Evolutionary conservation across 2,888 invertebrate species (phyloP).

Genomic region (Epirrita christyi): DNA sequence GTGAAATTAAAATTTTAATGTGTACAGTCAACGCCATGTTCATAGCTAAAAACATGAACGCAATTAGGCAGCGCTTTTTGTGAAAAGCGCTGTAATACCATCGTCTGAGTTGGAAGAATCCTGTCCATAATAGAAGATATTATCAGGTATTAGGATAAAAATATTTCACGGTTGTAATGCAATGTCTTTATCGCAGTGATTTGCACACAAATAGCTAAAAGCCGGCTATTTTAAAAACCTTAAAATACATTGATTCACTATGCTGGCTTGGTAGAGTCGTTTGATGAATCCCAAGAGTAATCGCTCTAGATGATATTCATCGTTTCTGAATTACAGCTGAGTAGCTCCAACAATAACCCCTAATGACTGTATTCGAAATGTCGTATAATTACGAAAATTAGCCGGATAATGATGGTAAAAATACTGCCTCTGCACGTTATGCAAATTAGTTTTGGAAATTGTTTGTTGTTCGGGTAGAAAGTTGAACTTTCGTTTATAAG

Average conservation of each 20-base stretch:
- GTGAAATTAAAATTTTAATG: conserved; percentile 12
- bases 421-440: conserved; percentile 50
- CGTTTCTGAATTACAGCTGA: not conserved
- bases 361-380: conserved; percentile 51
- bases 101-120: too few species aligned
- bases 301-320: not conserved
- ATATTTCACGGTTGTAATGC: too few species aligned
- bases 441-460: conserved; percentile 47
- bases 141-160: too few species aligned
- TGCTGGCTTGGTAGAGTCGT: too few species aligned
- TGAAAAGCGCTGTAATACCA: too few species aligned
- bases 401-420: conserved; percentile 47
- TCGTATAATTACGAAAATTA: conserved; percentile 51
- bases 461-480: conserved; percentile 19
- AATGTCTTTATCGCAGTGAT: too few species aligned
- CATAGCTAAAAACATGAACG: not conserved
- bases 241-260: too few species aligned
- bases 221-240: too few species aligned
- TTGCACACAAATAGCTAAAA: too few species aligned
- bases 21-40: not conserved
- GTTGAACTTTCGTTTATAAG: conserved; percentile 3
- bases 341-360: conserved; percentile 38
- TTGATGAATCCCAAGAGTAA: not conserved
- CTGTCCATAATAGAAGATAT: too few species aligned
- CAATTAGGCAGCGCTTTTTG: too few species aligned